Percentiles rank a stretch among this genome's conserved stretches.
Evolutionary conservation across 2,888 invertebrate genomes (phyloP).

Genomic region (Linyphia triangularis): DNA sequence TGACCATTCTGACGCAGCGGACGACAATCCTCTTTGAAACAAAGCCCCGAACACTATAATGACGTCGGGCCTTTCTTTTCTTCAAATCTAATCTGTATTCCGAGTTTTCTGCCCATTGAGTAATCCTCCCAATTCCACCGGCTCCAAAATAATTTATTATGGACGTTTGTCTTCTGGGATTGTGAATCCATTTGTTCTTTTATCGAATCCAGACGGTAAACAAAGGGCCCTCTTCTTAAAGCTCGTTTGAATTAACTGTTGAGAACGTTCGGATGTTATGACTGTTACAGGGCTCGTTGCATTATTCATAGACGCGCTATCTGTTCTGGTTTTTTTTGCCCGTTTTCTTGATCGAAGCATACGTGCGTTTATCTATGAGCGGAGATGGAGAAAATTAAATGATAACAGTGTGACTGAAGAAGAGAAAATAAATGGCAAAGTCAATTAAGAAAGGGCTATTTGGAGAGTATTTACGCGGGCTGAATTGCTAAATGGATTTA

Average conservation of each 20-base stretch:
- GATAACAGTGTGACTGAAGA: not conserved
- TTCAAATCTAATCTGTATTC: not conserved
- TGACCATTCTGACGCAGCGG: not conserved
- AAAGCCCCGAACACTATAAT: not conserved
- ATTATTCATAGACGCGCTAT: slow-evolving; percentile 12
- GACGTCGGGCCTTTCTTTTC: not conserved
- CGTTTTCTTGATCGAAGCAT: not conserved
- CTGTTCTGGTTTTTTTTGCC: not conserved
- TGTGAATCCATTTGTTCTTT: not conserved
- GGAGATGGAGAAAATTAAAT: not conserved
- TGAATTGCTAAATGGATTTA: not conserved
- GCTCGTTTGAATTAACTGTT: slow-evolving; percentile 21
- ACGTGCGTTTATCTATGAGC: not conserved
- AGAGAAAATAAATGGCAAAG: not conserved
- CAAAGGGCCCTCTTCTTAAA: not conserved
- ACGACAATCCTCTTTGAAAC: not conserved
- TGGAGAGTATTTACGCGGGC: not conserved
- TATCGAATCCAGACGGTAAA: not conserved
- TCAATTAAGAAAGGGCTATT: not conserved
- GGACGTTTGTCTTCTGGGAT: slow-evolving; percentile 25
- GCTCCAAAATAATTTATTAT: slow-evolving; percentile 27
- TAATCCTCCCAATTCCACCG: not conserved
- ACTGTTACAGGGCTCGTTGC: slow-evolving; percentile 1
- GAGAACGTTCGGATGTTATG: slow-evolving; percentile 8
- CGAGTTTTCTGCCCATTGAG: not conserved